Evolutionary conservation across 2,888 invertebrate species (phyloP).

Genomic region (Cephalotes varians): DNA sequence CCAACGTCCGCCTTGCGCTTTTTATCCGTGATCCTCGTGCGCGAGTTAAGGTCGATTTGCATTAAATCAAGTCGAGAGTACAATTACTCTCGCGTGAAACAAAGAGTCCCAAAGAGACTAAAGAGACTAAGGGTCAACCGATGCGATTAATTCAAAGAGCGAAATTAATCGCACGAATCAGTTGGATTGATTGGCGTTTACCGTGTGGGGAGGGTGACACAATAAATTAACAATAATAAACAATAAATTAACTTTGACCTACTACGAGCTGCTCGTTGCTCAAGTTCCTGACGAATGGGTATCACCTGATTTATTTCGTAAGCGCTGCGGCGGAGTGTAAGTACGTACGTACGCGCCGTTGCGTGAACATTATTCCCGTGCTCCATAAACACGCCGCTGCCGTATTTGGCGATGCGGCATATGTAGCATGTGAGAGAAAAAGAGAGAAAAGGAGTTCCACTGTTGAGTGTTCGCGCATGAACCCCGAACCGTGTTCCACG

Average conservation of each 20-base stretch:
- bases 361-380: conserved; percentile 66
- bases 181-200: conserved; percentile 29
- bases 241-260: conserved; percentile 43
- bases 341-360: conserved; percentile 42
- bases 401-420: conserved; percentile 64
- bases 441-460: conserved; percentile 23
- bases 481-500: background rate
- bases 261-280: conserved; percentile 22
- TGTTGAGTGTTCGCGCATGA: background rate
- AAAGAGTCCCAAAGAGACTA: conserved; percentile 9
- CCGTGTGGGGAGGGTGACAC: conserved; percentile 10
- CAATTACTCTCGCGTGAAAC: conserved; percentile 10
- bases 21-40: background rate
- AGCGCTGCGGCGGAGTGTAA: conserved; percentile 3
- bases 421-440: conserved; percentile 42
- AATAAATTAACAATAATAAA: conserved; percentile 42
- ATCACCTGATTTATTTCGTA: conserved; percentile 49
- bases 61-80: background rate
- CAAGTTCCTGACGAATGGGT: conserved; percentile 32
- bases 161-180: conserved; percentile 24
- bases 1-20: background rate
- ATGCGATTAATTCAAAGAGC: background rate
- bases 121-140: background rate
- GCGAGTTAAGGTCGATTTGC: conserved; percentile 30
- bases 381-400: conserved; percentile 68